Evolutionary conservation across 2,113 vertebrate genomes (phyloP).

Genomic region (Odocoileus hemionus): DNA sequence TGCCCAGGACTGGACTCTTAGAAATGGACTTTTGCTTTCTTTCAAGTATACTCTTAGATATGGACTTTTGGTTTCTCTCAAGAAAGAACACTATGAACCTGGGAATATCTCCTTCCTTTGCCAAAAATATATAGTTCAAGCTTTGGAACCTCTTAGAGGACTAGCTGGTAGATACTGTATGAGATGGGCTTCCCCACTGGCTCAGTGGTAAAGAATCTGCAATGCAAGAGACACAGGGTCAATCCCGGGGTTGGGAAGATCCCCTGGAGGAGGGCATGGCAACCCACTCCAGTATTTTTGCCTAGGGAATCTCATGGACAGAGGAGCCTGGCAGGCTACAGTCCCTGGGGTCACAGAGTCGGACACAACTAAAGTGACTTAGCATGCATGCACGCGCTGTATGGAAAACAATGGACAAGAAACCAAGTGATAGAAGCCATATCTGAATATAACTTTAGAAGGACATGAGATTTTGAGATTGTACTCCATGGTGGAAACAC

Average conservation of each 20-base stretch:
- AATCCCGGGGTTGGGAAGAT: neutral
- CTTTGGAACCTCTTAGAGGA: neutral
- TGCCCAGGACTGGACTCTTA: slow-evolving; percentile 11
- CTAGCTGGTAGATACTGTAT: neutral
- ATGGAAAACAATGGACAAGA: slow-evolving; percentile 22
- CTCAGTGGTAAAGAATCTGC: neutral
- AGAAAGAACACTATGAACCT: slow-evolving; percentile 53
- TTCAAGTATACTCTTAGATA: slow-evolving; percentile 50
- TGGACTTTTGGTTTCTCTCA: slow-evolving; percentile 56
- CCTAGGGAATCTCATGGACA: neutral
- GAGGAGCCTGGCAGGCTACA: neutral
- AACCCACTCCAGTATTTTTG: neutral
- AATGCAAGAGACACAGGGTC: neutral
- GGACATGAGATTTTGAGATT: neutral
- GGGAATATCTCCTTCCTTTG: slow-evolving; percentile 29
- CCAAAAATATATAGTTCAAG: neutral
- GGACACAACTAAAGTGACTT: neutral
- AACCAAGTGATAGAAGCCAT: neutral
- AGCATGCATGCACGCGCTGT: neutral
- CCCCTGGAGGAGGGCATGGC: neutral
- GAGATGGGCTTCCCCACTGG: neutral
- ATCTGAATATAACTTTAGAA: slow-evolving; percentile 4
- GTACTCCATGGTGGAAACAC: neutral
- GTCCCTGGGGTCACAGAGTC: neutral
- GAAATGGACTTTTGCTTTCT: slow-evolving; percentile 52